These are phyloP conservation scores for Yoshiicerus persimilis DNA, from an alignment of 1,140 invertebrate genomes.

Conservation along the genomic window DNA sequence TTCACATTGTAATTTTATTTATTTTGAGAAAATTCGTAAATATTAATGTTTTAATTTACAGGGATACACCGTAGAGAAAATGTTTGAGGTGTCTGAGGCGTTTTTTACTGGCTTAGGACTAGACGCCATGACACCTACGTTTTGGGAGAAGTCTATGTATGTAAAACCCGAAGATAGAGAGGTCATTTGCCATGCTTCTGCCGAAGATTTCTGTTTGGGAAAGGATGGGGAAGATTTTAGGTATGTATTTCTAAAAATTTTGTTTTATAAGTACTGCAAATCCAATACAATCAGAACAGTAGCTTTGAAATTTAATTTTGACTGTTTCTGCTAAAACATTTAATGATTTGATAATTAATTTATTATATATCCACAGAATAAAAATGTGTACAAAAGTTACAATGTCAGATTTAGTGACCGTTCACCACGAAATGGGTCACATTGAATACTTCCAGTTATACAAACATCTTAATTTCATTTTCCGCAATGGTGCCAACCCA, in stretches of 20 bases:
- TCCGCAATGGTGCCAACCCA: constrained; percentile 56
- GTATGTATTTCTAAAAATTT: too few relatives aligned
- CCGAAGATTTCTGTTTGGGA: constrained; percentile 60
- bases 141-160: constrained; percentile 80
- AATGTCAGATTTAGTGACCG: constrained; percentile 56
- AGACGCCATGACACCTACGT: constrained; percentile 73
- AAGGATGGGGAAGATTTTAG: constrained; percentile 55
- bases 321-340: too few relatives aligned
- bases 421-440: constrained; percentile 60
- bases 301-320: too few relatives aligned
- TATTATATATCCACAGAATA: too few relatives aligned
- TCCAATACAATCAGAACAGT: too few relatives aligned
- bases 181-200: constrained; percentile 60
- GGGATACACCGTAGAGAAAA: constrained; percentile 70
- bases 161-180: constrained; percentile 74
- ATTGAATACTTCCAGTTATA: constrained; percentile 58
- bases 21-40: too few relatives aligned
- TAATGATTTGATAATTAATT: not conserved
- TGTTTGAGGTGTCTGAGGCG: constrained; percentile 79
- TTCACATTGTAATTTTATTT: not conserved
- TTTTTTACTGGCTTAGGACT: constrained; percentile 86
- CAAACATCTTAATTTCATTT: constrained; percentile 53
- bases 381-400: constrained; percentile 61
- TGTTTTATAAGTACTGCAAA: too few relatives aligned
- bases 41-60: constrained; percentile 54